Conservation (phyloP, 2,113 vertebrate species). For the Tragulus kanchil region DNA sequence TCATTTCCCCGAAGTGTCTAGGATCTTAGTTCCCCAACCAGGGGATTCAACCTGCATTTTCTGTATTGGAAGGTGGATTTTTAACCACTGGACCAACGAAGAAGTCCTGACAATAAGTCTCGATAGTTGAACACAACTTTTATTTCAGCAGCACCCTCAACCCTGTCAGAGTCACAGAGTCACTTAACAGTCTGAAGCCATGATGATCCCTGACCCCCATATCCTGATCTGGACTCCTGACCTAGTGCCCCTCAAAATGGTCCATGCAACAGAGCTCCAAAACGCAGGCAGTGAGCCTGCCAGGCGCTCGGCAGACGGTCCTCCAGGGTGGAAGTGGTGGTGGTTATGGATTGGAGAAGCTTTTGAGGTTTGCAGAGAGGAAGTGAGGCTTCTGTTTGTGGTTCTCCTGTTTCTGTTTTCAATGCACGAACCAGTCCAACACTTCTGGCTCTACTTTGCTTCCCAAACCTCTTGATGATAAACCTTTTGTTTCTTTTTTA, state of each 20-base stretch:
- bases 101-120: not conserved
- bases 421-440: not conserved
- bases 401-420: not conserved
- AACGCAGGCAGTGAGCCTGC: not conserved
- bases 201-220: not conserved
- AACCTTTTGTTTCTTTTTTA: too few species aligned
- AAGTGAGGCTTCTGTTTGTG: slow-evolving; percentile 20
- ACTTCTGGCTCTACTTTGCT: not conserved
- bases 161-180: not conserved
- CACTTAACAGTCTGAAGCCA: not conserved
- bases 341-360: not conserved
- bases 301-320: not conserved
- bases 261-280: not conserved
- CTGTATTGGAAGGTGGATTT: not conserved
- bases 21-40: not conserved
- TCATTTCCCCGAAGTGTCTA: not conserved
- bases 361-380: slow-evolving; percentile 55
- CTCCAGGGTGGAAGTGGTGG: not conserved
- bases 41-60: not conserved
- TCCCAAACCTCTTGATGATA: not conserved
- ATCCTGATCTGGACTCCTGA: not conserved
- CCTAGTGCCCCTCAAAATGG: not conserved
- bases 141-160: slow-evolving; percentile 4
- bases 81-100: not conserved
- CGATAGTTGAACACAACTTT: not conserved